Percentiles rank a stretch among this genome's conserved stretches.
Conservation (phyloP, 2,797 vertebrate species). For the Geotrypetes seraphini region DNA sequence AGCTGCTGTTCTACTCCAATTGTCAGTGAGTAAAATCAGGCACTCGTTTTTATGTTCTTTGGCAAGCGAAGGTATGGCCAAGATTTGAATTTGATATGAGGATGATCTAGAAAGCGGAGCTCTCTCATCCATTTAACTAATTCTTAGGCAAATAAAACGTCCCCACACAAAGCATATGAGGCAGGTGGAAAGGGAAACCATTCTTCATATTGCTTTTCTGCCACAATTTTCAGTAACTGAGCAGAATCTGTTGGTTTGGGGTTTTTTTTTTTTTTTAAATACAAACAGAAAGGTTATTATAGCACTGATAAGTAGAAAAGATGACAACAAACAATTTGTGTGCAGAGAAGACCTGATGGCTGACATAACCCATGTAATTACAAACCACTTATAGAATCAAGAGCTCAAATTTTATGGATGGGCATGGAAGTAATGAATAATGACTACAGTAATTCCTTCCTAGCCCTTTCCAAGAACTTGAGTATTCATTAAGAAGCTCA, state of each 20-base stretch:
- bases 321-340: background rate
- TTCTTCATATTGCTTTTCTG: background rate
- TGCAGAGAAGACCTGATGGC: background rate
- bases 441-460: slow-evolving; percentile 8
- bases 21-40: too few species aligned
- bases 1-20: too few species aligned
- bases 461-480: slow-evolving; percentile 2
- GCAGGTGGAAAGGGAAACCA: background rate
- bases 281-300: background rate
- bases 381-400: slow-evolving; percentile 4
- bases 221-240: background rate
- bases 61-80: too few species aligned
- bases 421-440: slow-evolving; percentile 21
- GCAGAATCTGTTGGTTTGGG: background rate
- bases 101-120: too few species aligned
- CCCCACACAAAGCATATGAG: too few species aligned
- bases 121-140: too few species aligned
- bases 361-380: background rate
- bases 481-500: slow-evolving; percentile 20
- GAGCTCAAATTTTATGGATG: slow-evolving; percentile 4
- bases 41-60: too few species aligned
- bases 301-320: slow-evolving; percentile 8
- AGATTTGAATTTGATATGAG: too few species aligned
- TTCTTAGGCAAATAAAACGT: too few species aligned
- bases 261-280: background rate